Evolutionary conservation across 1,140 invertebrate genomes (phyloP).

Genomic region (Pachyrhynchus sulphureomaculatus): DNA sequence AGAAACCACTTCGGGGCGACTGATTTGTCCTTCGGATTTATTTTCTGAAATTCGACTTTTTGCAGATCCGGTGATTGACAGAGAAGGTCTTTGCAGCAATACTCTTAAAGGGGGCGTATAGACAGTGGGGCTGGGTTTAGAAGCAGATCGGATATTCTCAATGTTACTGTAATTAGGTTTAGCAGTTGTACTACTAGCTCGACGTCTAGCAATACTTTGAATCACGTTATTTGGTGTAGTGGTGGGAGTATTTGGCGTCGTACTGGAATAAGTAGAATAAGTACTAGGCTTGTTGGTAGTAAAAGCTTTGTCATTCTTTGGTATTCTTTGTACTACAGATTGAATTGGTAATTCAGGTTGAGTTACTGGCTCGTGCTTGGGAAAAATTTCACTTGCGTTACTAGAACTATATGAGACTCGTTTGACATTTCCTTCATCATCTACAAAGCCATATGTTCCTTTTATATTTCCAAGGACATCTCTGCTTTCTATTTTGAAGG

Average conservation of each 20-base stretch:
- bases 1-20: slow-evolving; percentile 39
- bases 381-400: slow-evolving; percentile 58
- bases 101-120: slow-evolving; percentile 42
- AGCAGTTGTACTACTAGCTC: slow-evolving; percentile 46
- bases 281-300: slow-evolving; percentile 32
- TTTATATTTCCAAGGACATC: slow-evolving; percentile 80
- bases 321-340: slow-evolving; percentile 55
- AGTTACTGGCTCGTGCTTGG: slow-evolving; percentile 52
- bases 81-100: slow-evolving; percentile 36
- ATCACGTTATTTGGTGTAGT: slow-evolving; percentile 56
- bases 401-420: slow-evolving; percentile 76
- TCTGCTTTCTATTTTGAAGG: slow-evolving; percentile 81
- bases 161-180: slow-evolving; percentile 47
- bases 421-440: slow-evolving; percentile 77
- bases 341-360: slow-evolving; percentile 27
- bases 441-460: slow-evolving; percentile 83
- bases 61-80: slow-evolving; percentile 6
- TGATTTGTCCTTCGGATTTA: slow-evolving; percentile 45
- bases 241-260: slow-evolving; percentile 35
- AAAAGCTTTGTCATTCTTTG: slow-evolving; percentile 45
- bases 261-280: slow-evolving; percentile 55
- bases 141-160: slow-evolving; percentile 43
- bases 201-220: slow-evolving; percentile 61
- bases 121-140: slow-evolving; percentile 27
- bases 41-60: not conserved